Evolutionary conservation across 2,113 vertebrate species (phyloP).

Genomic region (Crotalus tigris): DNA sequence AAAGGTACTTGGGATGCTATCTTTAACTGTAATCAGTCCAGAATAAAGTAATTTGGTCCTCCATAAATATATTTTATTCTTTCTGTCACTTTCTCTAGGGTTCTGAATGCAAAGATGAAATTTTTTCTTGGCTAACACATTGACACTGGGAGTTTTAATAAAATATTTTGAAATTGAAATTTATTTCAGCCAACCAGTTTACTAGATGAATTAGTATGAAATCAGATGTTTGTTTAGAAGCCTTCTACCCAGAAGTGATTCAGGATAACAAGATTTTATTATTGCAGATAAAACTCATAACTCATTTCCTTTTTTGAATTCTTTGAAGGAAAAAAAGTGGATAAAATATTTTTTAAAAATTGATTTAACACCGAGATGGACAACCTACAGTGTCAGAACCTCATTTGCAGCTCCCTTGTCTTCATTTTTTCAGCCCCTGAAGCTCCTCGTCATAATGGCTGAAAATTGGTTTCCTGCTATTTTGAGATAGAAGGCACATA

Average conservation of each 20-base stretch:
- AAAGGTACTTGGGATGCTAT: conserved; percentile 23
- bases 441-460: not conserved
- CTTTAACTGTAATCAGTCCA: conserved; percentile 25
- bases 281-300: not conserved
- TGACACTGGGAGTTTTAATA: not conserved
- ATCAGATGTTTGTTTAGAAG: not conserved
- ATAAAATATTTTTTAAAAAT: not conserved
- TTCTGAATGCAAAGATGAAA: conserved; percentile 16
- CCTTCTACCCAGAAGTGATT: not conserved
- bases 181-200: not conserved
- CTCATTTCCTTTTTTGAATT: not conserved
- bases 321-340: not conserved
- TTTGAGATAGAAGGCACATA: not conserved
- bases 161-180: conserved; percentile 6
- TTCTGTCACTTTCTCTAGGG: not conserved
- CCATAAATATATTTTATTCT: not conserved
- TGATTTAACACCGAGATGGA: not conserved
- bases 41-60: conserved; percentile 1
- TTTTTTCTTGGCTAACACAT: not conserved
- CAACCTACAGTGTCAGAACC: not conserved
- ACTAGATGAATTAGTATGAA: not conserved
- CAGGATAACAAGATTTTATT: not conserved
- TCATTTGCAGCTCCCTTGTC: not conserved
- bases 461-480: not conserved
- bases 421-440: not conserved